Conservation (phyloP, 2,888 invertebrate genomes). For the Mycogona germanica region DNA sequence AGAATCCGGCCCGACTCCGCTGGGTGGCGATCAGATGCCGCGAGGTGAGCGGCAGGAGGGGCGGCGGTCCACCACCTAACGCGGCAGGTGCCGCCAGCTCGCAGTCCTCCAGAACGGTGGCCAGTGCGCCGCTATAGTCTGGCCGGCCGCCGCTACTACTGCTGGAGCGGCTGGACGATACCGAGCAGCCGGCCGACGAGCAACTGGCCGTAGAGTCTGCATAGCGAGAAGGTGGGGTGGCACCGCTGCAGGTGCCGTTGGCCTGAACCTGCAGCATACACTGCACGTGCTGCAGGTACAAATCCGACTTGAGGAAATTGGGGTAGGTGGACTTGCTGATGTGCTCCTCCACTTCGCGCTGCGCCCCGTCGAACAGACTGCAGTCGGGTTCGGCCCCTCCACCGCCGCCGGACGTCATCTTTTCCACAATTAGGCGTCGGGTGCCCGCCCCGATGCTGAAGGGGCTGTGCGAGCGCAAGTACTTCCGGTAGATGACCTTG, state of each 20-base stretch:
- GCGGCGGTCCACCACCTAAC: constrained; percentile 37
- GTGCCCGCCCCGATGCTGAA: constrained; percentile 71
- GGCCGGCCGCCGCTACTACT: constrained; percentile 26
- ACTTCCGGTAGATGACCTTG: constrained; percentile 45
- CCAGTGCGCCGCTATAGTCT: constrained; percentile 42
- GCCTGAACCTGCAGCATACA: constrained; percentile 11
- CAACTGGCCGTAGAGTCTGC: constrained; percentile 9
- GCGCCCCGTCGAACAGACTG: constrained; percentile 74
- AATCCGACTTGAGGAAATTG: constrained; percentile 82
- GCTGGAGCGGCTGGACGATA: constrained; percentile 21
- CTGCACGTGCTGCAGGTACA: constrained; percentile 52
- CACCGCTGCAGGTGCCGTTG: background rate
- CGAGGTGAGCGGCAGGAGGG: constrained; percentile 54
- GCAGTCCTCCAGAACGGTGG: constrained; percentile 76
- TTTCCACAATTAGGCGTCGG: constrained; percentile 59
- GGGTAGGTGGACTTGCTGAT: constrained; percentile 82
- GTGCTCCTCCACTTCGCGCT: constrained; percentile 63
- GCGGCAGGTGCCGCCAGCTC: constrained; percentile 42
- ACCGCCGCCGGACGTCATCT: constrained; percentile 43
- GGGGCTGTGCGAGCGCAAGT: constrained; percentile 56
- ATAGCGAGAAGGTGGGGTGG: background rate
- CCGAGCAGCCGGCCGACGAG: constrained; percentile 30
- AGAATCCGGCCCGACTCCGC: constrained; percentile 43
- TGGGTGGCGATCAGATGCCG: constrained; percentile 69
- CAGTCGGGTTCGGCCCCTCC: constrained; percentile 39